Evolutionary conservation across 2,888 invertebrate genomes (phyloP).

Genomic region (Seira musarum): DNA sequence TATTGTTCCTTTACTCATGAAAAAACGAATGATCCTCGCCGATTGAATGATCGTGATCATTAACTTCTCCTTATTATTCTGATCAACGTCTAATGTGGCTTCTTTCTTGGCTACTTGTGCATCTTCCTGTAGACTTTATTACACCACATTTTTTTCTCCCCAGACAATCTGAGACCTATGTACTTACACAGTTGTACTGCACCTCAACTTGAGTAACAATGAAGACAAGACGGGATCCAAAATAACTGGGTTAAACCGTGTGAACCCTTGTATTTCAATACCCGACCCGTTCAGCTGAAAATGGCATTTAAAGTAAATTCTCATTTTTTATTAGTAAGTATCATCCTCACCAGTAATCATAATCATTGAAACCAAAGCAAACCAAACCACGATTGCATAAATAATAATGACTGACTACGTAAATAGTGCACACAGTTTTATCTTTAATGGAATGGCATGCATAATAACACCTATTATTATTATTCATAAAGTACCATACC

Average conservation of each 20-base stretch:
- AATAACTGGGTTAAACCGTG: conserved; percentile 59
- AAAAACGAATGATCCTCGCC: conserved; percentile 11
- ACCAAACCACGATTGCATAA: conserved; percentile 14
- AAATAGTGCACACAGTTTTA: neutral
- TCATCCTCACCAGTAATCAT: conserved; percentile 13
- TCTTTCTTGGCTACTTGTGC: neutral
- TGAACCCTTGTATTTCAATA: conserved; percentile 48
- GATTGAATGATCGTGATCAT: conserved; percentile 30
- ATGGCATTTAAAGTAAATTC: conserved; percentile 28
- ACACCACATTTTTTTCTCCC: conserved; percentile 3
- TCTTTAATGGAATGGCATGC: neutral
- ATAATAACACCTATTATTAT: conserved; percentile 6
- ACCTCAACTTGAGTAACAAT: neutral
- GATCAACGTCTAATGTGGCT: conserved; percentile 37
- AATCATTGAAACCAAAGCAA: neutral
- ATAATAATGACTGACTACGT: conserved; percentile 7
- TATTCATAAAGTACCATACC: conserved; percentile 13
- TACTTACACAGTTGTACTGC: neutral
- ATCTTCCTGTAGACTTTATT: conserved; percentile 19
- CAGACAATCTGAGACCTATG: neutral
- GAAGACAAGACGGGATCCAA: conserved; percentile 19
- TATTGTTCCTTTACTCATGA: neutral
- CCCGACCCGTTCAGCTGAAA: conserved; percentile 30
- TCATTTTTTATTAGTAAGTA: neutral
- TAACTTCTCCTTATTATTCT: conserved; percentile 42